Evolutionary conservation across 1,140 invertebrate species (phyloP), one percentile per base, ranked within the genome.

Genomic region (Pogonus chalceus): DNA sequence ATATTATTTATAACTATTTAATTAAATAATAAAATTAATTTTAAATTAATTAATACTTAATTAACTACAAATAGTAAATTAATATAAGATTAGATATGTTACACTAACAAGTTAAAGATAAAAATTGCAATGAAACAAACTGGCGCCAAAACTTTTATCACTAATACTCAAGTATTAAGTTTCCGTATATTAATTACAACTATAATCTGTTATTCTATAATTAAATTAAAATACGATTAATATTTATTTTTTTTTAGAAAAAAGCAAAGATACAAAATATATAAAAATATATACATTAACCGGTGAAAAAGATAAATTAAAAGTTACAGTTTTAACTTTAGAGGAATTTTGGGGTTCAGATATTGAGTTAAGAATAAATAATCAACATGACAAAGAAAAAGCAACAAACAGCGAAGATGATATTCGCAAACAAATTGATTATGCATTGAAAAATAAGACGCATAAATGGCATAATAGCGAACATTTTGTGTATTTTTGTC

Each of bases 401-500:
- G 71, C 73, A 35, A 75, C 79, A 23, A 79, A 82, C 66, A 73
- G 62, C 55, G 79, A 82, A 58, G 81, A 81, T 66, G 76, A 79
- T 61, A 82, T 83, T 60, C 73, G 76, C 61, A 77, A 76, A 62
- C 81, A 83, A 73, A 79, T 82, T 69, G 58, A 51, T 22, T 57
- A 58, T 49, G 63, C 64, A 24, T 9, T 23, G 49, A 56, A 54
- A 48, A 56, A 56, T 20, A 74, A 75, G 63, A 76, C 76, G 68
- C 70, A 72, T 56, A 78, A 78, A 65, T 82, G 80, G 79, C 79
- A 83, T 63, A 83, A 81, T 69, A 79, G 76, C 51, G 75, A 82
- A 65, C 81, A 83, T 69, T 82, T 83, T 69, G 79, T 79, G 48
- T 80, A 81, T 65, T 82, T 78, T 78, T 81, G 79, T 70, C 73